phyloP scores from a whole-genome alignment of 2,888 invertebrate genomes.

The Myopa tessellatipennis region DNA sequence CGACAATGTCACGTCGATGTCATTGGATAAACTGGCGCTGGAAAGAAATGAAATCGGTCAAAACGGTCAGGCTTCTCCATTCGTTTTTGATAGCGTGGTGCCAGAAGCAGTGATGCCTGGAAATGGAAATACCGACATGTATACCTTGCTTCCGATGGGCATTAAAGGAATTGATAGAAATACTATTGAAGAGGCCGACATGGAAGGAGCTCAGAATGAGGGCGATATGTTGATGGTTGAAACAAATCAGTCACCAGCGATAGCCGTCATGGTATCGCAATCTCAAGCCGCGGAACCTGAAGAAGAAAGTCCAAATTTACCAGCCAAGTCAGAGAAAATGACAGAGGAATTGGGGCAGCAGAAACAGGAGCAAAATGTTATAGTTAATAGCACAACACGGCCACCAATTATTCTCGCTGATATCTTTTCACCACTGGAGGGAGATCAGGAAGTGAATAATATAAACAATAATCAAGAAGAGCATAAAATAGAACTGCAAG shows the following conservation, averaged over 20 bases:
- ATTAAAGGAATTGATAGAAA: conserved; percentile 43
- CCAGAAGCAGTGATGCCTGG: conserved; percentile 52
- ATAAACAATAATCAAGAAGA: not conserved
- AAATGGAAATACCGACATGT: conserved; percentile 55
- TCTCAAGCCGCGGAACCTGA: not conserved
- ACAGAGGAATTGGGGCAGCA: not conserved
- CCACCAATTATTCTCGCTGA: not conserved
- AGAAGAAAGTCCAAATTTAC: not conserved
- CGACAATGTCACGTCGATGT: conserved; percentile 54
- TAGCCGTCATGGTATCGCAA: conserved; percentile 36
- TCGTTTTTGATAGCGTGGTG: conserved; percentile 59
- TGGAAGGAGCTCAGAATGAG: conserved; percentile 21
- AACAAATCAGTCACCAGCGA: conserved; percentile 55
- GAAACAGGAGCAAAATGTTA: conserved; percentile 6
- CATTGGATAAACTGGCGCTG: conserved; percentile 57
- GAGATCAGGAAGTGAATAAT: not conserved
- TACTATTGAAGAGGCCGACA: conserved; percentile 50
- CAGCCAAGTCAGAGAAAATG: not conserved
- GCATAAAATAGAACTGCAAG: not conserved
- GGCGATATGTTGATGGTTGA: conserved; percentile 62
- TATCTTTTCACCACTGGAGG: not conserved
- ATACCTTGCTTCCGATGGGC: conserved; percentile 55
- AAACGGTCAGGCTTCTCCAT: conserved; percentile 34
- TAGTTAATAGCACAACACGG: not conserved
- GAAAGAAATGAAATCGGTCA: conserved; percentile 54